A percentile compares a stretch with the other conserved stretches of the same genome.
Conservation (phyloP, 2,797 vertebrate genomes). For the Lophotriccus pileatus region DNA sequence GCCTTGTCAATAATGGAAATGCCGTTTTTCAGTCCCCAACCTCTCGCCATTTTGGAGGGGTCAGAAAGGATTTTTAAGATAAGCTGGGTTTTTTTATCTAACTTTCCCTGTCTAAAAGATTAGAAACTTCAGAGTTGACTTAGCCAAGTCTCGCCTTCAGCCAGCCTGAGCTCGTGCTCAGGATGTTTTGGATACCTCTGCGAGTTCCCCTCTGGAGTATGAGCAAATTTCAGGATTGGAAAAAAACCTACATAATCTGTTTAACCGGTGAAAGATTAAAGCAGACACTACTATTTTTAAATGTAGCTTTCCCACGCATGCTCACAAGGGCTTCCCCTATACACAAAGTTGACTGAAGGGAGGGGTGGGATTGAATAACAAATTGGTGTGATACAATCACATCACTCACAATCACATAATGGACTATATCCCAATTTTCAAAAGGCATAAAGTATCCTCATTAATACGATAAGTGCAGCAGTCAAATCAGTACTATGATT, state of each 20-base stretch:
- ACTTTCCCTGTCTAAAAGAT: background rate
- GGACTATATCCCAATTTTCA: conserved; percentile 82
- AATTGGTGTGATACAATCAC: conserved; percentile 80
- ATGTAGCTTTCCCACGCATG: background rate
- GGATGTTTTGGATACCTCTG: background rate
- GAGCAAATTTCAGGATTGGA: background rate
- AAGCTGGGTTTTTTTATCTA: background rate
- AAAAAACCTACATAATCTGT: background rate
- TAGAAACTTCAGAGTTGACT: background rate
- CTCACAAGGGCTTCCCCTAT: conserved; percentile 59
- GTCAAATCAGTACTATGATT: conserved; percentile 83
- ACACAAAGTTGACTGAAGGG: conserved; percentile 75
- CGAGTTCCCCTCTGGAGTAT: background rate
- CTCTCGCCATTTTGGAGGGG: background rate
- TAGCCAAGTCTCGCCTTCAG: background rate
- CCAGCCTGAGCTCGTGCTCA: background rate
- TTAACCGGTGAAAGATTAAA: conserved; percentile 24
- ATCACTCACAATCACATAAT: conserved; percentile 83
- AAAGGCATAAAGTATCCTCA: conserved; percentile 85
- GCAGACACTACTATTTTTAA: background rate
- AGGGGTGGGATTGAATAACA: conserved; percentile 80
- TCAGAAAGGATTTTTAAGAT: background rate
- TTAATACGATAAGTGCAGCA: conserved; percentile 83
- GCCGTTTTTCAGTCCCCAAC: background rate
- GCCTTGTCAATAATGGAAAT: fast-evolving